Evolutionary conservation across 2,113 vertebrate genomes (phyloP).

Genomic region (Corythornis cristatus): DNA sequence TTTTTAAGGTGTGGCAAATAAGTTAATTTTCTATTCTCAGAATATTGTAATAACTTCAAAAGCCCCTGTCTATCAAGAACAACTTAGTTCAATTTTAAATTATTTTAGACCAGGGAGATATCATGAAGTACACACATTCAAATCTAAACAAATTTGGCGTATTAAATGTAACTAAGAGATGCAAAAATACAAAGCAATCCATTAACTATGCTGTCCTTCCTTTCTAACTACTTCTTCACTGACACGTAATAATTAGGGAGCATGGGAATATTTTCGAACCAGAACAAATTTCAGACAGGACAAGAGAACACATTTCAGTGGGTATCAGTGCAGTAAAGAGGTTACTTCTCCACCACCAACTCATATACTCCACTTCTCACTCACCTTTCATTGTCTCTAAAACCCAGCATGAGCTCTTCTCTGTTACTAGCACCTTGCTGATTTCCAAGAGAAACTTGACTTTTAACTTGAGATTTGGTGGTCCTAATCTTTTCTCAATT

Average conservation of each 20-base stretch:
- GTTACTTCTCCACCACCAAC: background rate
- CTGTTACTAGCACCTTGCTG: background rate
- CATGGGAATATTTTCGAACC: background rate
- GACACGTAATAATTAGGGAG: background rate
- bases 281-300: background rate
- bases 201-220: background rate
- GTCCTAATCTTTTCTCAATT: conserved; percentile 11
- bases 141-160: background rate
- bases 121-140: background rate
- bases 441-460: conserved; percentile 8
- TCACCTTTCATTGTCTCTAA: background rate
- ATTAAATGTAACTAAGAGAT: background rate
- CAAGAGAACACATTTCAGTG: background rate
- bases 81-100: background rate
- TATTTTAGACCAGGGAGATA: background rate
- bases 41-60: background rate
- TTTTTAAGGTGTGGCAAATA: background rate
- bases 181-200: background rate
- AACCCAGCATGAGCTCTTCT: conserved; percentile 4
- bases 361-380: background rate
- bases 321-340: background rate
- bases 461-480: conserved; percentile 3
- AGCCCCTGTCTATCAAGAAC: background rate
- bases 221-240: background rate
- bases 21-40: background rate